Evolutionary conservation across 2,797 vertebrate genomes (phyloP), one percentile per base, ranked within the genome.

Genomic region (Lutjanus argentimaculatus): DNA sequence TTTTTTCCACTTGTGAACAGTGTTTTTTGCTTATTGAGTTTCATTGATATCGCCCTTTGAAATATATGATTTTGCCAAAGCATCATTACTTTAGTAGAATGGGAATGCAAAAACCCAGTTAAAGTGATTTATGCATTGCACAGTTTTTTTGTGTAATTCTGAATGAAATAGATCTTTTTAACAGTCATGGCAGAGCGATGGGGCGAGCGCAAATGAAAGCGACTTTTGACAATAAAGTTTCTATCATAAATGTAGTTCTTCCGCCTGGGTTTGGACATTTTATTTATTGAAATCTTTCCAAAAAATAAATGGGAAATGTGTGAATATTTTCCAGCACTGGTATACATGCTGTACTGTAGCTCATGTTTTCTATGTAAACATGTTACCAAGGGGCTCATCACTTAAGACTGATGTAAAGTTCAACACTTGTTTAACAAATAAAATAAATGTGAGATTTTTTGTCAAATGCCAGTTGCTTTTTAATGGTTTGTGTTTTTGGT

Each of bases 381-480:
- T 98, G 96, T 97, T 97, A 97, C 96, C 97, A 98, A 97, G 95
- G 97, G 97, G 97, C 97, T 97, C 97, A 97, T 98, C 97, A 98
- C 97, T 97, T 97, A 97, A 97, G 97, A 96, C 97, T 97, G 97
- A 97, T 99, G 98, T 99, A 99, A 98, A 99, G 96, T 98, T 99
- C 97, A 98, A 99, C 98, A 99, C 97, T 97, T 98, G 97, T 98
- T 99, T 98, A 97, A 98, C 96, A 97, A 95, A 98, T 98, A 97
- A 97, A 94, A 99, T 99, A 99, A 99, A 99, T 99, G 98, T 99
- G 97, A 99, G 96, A 96, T 96, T 98, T 97, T 98, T 99, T 97
- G 96, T 96, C 97, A 97, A 94, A 91, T 93, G 89, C 90, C 92
- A 93, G 90, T 91, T 92, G 89, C 85, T 93, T 93, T 88, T 95